Base-by-base conservation (phyloP, 2,113 vertebrate genomes). In the Microcebus lehilahytsara region DNA sequence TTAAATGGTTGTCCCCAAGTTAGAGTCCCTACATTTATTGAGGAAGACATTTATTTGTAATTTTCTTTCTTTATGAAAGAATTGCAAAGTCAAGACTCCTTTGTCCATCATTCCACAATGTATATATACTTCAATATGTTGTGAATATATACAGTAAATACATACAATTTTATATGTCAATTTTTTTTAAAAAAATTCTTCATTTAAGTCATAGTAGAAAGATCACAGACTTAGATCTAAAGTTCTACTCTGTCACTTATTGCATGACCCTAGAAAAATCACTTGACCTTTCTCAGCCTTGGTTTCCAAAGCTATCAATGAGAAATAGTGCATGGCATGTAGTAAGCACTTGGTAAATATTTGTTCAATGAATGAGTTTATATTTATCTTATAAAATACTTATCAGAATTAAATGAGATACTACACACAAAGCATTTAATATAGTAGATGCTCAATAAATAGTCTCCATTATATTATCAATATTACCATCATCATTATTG, bases 361-460 rank as follows among this genome's bases (percentile, higher is more conserved):
- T 37, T 53, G 34, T 91, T 95, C 40, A 97, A 56, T 60, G 56
- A 93, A 56, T 86, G n/a, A 75, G 60, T 67, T 83, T 81, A 46
- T 40, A 79, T 58, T 95, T 91, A 69, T 2, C 58, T n/a, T 27
- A 10, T 34, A 91, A 27, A 23, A 53, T 22, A 67, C 2, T 27
- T 92, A 9, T 87, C n/a, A 85, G 32, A 27, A 79, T 93, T 88
- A 85, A 69, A 71, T 42, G 42, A 94, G 27, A n/a, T 46, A 64
- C 69, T 83, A 22, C 3, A 62, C 27, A 67, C 66, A 85, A 97
- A 95, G 46, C 58, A 64, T 92, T 93, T 66, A 67, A 25, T 22
- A 23, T 40, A 66, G 60, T 42, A 72, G 72, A 20, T 34, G 22
- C n/a, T 94, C 80, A 90, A 40, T 51, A 93, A 83, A 53, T 14